A percentile compares a stretch with the other conserved stretches of the same genome.
Conservation (phyloP, 2,888 invertebrate genomes). For the Dicranocentrus wangi region DNA sequence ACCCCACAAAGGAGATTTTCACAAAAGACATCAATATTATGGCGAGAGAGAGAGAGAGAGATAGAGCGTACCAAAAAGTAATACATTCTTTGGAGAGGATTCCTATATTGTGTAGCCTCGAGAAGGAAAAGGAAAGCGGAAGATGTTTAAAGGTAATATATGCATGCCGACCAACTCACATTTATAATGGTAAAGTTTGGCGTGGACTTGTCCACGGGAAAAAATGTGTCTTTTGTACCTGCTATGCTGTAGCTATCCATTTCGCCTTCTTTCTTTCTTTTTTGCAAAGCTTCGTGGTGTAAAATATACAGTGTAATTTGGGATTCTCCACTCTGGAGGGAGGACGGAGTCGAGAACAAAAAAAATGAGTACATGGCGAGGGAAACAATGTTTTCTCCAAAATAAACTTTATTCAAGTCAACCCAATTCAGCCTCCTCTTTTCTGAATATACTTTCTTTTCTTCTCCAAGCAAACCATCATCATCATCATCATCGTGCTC, state of each 20-base stretch:
- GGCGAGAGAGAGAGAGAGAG: no score
- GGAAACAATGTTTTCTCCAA: slow-evolving; percentile 6
- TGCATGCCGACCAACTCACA: neutral
- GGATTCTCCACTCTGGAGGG: slow-evolving; percentile 5
- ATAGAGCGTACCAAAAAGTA: no score
- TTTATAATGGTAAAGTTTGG: neutral
- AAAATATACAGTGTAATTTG: neutral
- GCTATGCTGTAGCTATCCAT: no score
- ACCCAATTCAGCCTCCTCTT: no score
- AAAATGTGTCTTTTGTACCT: no score
- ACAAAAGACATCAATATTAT: no score
- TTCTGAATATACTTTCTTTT: slow-evolving; percentile 21
- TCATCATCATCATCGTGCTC: slow-evolving; percentile 19
- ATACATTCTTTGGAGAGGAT: no score
- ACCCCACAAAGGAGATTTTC: neutral
- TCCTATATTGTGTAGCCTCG: no score
- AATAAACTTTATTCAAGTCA: slow-evolving; percentile 11
- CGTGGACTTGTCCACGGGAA: no score
- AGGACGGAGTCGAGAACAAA: no score
- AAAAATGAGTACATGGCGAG: neutral
- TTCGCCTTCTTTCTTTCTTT: slow-evolving; percentile 1
- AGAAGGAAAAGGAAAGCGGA: neutral
- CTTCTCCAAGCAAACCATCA: slow-evolving; percentile 24
- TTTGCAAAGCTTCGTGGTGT: neutral
- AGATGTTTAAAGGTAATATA: slow-evolving; percentile 20